Evolutionary conservation across 2,113 vertebrate genomes (phyloP), one percentile per base, ranked within the genome.

Genomic region (Telmatochromis sp.): DNA sequence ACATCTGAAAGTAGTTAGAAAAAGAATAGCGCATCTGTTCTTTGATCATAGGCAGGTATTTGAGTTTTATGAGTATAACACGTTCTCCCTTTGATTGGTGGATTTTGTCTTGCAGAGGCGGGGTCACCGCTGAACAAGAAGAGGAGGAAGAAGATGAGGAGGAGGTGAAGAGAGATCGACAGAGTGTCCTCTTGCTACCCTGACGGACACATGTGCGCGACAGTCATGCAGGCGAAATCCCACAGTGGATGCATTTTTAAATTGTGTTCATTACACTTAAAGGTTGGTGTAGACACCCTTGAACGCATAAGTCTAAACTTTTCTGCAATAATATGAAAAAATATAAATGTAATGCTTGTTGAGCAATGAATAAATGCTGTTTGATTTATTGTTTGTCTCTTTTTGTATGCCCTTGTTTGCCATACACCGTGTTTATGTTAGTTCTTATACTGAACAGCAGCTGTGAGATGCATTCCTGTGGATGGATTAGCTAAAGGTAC

Each of bases 161-260:
- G 57, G 95, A 95, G 9, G 35, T 65, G 87, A 88, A 94, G 90
- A 93, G 94, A 89, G 97, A 97, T 89, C 95, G 79, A 11, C 94
- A 92, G 85, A 95, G 96, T 86, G 97, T 97, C 82, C 90, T 96
- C 81, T 94, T 90, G 8, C 89, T 98, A 51, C 95, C 89, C 15
- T 97, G 95, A 73, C 11, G 15, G 3, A n/a, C n/a, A 33, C n/a
- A 28, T 51, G 45, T 51, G 73, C 3, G 10, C n/a, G 45, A 54
- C 5, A 53, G 37, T 54, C 63, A 17, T 33, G 15, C 17, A 84
- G 21, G 15, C 60, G 7, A 54, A 83, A 78, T n/a, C 9, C 31
- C 47, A 86, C 7, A 53, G 7, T 10, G 10, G 4, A 7, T 81
- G 23, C 65, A 2, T 80, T 78, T 83, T 83, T 60, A 68, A 83